A percentile compares a stretch with the other conserved stretches of the same genome.
These are phyloP conservation scores for Prietella phreatophila DNA, from an alignment of 2,113 vertebrate genomes.

Conservation along the genomic window DNA sequence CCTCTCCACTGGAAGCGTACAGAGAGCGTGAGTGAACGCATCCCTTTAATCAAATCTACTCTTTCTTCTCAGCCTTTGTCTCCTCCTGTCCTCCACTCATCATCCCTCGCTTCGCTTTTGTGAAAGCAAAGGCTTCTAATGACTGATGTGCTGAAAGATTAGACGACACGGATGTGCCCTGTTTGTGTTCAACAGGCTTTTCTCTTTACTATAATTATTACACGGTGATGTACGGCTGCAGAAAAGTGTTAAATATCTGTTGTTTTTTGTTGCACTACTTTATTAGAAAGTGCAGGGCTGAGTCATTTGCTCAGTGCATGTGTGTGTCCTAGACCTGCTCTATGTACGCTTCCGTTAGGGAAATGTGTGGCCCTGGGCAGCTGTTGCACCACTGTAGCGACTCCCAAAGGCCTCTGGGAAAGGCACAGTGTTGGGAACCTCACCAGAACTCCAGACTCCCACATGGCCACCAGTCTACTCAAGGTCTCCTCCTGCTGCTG, in stretches of 20 bases:
- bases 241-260: neutral
- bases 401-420: slow-evolving; percentile 40
- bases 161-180: neutral
- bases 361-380: slow-evolving; percentile 25
- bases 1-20: slow-evolving; percentile 7
- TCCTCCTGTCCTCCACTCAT: slow-evolving; percentile 35
- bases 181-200: slow-evolving; percentile 1
- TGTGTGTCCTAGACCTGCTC: neutral
- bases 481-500: slow-evolving; percentile 34
- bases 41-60: slow-evolving; percentile 38
- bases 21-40: neutral
- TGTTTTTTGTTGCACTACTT: neutral
- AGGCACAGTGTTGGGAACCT: neutral
- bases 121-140: slow-evolving; percentile 32
- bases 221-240: neutral
- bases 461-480: slow-evolving; percentile 20
- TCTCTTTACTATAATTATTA: slow-evolving; percentile 27
- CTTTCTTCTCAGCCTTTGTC: slow-evolving; percentile 39
- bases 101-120: slow-evolving; percentile 25
- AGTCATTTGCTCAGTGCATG: neutral
- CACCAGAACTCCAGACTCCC: slow-evolving; percentile 26
- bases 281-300: neutral
- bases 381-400: slow-evolving; percentile 36
- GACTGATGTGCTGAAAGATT: slow-evolving; percentile 34
- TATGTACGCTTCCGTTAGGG: neutral